These are phyloP conservation scores for Rhadina sibilatrix DNA, from an alignment of 2,113 vertebrate genomes.

Conservation along the genomic window DNA sequence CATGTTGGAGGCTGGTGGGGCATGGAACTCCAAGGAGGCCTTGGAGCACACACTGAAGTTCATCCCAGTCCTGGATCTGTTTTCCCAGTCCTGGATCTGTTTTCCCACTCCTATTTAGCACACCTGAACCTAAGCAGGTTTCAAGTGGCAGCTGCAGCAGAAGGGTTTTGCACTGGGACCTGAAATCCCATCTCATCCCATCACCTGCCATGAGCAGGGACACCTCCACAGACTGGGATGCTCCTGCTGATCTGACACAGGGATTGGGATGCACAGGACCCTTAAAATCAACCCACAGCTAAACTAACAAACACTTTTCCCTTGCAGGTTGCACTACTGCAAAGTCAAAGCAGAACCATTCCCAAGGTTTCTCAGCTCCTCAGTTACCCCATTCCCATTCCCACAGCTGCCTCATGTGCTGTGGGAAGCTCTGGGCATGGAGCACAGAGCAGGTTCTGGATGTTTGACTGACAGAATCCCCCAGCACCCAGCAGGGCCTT, in stretches of 20 bases:
- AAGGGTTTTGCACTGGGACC: neutral
- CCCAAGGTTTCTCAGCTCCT: neutral
- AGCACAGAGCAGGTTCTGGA: neutral
- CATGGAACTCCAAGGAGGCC: neutral
- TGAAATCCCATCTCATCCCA: neutral
- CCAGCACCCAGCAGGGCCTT: constrained; percentile 37
- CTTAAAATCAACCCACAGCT: neutral
- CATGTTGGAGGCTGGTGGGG: neutral
- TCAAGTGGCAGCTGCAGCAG: neutral
- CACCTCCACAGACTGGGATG: neutral
- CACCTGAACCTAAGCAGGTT: neutral
- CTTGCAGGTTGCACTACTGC: neutral
- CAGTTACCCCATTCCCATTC: neutral
- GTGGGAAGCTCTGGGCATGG: neutral
- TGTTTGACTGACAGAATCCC: constrained; percentile 21
- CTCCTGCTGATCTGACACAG: neutral
- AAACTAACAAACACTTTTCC: neutral
- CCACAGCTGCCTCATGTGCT: neutral
- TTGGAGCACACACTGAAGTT: neutral
- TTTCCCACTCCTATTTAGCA: neutral
- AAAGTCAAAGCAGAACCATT: neutral
- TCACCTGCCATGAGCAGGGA: neutral
- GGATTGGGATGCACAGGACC: neutral
- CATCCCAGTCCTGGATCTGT: neutral
- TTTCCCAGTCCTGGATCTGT: neutral